Evolutionary conservation across 1,140 invertebrate genomes (phyloP).

Genomic region (Calliphora vicina): DNA sequence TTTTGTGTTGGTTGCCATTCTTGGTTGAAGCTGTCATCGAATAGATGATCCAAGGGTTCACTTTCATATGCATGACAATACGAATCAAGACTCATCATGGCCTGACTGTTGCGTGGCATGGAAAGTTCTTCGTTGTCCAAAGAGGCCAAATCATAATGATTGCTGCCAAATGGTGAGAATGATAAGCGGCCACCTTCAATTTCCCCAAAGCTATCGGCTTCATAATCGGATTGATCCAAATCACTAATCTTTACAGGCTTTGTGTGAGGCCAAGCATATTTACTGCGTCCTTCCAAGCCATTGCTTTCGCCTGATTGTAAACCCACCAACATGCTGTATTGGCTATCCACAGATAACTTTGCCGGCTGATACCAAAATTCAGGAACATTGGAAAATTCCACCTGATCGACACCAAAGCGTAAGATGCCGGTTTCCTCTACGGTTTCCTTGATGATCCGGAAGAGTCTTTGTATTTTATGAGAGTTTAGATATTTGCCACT

Average conservation of each 20-base stretch:
- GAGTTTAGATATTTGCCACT: constrained; percentile 48
- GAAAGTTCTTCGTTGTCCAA: constrained; percentile 15
- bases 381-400: constrained; percentile 53
- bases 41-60: constrained; percentile 55
- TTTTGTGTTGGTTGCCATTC: background rate
- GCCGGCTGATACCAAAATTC: constrained; percentile 47
- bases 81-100: constrained; percentile 38
- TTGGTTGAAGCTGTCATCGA: constrained; percentile 41
- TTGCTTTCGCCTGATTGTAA: constrained; percentile 54
- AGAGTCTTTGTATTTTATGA: constrained; percentile 52
- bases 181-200: constrained; percentile 49
- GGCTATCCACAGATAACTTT: constrained; percentile 58
- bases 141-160: constrained; percentile 34
- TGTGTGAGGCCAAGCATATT: constrained; percentile 50
- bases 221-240: constrained; percentile 54
- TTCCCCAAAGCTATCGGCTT: constrained; percentile 47
- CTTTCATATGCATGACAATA: constrained; percentile 50
- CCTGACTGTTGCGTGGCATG: background rate
- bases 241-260: constrained; percentile 42
- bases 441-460: constrained; percentile 46
- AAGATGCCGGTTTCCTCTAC: constrained; percentile 39
- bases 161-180: constrained; percentile 45
- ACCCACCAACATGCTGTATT: constrained; percentile 59
- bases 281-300: constrained; percentile 56
- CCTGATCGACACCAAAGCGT: constrained; percentile 56